phyloP scores from a whole-genome alignment of 2,113 vertebrate species.

The Platanista minor region DNA sequence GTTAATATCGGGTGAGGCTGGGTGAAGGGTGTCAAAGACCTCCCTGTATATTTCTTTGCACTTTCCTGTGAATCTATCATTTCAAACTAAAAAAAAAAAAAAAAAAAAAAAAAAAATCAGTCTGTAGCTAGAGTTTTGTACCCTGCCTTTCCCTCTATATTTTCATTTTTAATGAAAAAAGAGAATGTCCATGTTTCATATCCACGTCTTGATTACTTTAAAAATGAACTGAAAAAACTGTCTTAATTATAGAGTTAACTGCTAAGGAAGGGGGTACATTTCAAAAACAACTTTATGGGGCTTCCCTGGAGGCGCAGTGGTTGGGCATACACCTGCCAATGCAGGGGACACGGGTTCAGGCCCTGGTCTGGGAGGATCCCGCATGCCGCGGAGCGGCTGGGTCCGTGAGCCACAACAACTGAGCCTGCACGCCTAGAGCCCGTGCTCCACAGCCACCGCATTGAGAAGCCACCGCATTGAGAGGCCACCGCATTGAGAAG shows the following conservation, averaged over 20 bases:
- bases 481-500: no score
- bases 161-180: neutral
- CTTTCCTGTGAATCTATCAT: neutral
- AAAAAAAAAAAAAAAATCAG: neutral
- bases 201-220: neutral
- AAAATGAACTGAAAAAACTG: neutral
- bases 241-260: neutral
- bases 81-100: neutral
- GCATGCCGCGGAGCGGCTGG: no score
- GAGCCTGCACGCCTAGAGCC: no score
- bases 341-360: no score
- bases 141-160: neutral
- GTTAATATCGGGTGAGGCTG: neutral
- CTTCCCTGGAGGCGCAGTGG: no score
- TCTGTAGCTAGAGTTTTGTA: neutral
- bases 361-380: no score
- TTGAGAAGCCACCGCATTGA: no score
- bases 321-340: no score
- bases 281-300: neutral
- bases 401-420: no score
- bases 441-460: no score
- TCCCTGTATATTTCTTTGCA: neutral
- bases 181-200: neutral
- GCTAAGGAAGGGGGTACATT: neutral
- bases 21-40: neutral